Evolutionary conservation across 2,113 vertebrate species (phyloP).

Genomic region (Scomber colias): DNA sequence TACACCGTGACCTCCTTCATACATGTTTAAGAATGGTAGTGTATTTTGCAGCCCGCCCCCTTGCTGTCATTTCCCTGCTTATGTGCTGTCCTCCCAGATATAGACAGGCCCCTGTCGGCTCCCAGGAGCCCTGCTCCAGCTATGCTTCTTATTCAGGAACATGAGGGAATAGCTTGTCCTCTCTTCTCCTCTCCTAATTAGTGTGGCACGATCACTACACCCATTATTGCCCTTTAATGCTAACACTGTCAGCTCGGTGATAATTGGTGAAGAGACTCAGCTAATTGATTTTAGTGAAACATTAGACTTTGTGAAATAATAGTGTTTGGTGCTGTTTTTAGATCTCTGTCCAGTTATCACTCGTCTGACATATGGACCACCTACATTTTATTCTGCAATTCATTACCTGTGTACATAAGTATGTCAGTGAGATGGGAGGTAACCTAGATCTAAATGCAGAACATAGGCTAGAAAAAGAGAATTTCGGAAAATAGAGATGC

Average conservation of each 20-base stretch:
- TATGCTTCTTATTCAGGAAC: conserved; percentile 84
- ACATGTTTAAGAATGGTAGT: neutral
- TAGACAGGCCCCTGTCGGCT: conserved; percentile 74
- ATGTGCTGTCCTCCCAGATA: conserved; percentile 71
- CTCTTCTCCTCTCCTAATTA: conserved; percentile 79
- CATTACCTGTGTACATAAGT: neutral
- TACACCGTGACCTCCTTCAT: conserved; percentile 44
- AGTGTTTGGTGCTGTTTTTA: conserved; percentile 35
- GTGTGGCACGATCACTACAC: conserved; percentile 67
- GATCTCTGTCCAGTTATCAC: conserved; percentile 14
- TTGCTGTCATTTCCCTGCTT: conserved; percentile 55
- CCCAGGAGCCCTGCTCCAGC: conserved; percentile 83
- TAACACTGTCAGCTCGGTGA: conserved; percentile 55
- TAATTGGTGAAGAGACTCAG: conserved; percentile 53
- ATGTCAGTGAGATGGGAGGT: neutral
- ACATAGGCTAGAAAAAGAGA: neutral
- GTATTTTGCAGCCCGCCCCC: conserved; percentile 9
- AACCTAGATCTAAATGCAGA: neutral
- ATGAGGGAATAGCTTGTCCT: conserved; percentile 79
- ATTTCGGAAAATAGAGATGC: neutral
- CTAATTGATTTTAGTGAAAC: conserved; percentile 51
- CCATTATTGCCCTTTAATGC: conserved; percentile 73
- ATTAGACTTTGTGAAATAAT: conserved; percentile 41
- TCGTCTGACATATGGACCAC: neutral
- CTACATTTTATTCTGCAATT: neutral